Conservation (phyloP, 1,140 invertebrate genomes). For the Mycetomoellerius zeteki region DNA sequence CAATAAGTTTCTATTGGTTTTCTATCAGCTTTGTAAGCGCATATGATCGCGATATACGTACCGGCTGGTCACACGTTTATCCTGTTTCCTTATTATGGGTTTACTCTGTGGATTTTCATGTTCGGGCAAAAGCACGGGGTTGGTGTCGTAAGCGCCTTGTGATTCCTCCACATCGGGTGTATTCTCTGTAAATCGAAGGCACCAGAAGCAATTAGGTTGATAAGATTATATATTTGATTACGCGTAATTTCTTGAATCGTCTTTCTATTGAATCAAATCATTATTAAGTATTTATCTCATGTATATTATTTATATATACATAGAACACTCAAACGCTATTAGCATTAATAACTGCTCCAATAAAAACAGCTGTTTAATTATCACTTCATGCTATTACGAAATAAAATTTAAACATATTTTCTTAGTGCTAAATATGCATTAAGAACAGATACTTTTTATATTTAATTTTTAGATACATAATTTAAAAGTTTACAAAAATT, state of each 20-base stretch:
- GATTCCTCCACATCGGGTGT: conserved; percentile 77
- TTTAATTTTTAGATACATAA: neutral
- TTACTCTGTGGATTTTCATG: conserved; percentile 80
- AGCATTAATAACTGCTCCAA: neutral
- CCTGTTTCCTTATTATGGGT: conserved; percentile 80
- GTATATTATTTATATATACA: neutral
- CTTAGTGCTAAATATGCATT: neutral
- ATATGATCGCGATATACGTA: conserved; percentile 56
- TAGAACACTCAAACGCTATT: neutral
- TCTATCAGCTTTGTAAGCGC: neutral
- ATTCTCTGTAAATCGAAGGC: conserved; percentile 74
- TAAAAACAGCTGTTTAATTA: neutral
- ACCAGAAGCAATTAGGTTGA: conserved; percentile 21
- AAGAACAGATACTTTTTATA: neutral
- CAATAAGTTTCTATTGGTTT: conserved; percentile 4
- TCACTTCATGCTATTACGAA: neutral
- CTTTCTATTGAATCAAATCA: neutral
- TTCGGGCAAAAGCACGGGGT: conserved; percentile 75
- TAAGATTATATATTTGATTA: neutral
- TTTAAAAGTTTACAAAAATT: conserved; percentile 1
- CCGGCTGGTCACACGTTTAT: conserved; percentile 80
- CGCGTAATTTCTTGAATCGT: neutral
- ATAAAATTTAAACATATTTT: neutral
- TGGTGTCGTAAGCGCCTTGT: conserved; percentile 78
- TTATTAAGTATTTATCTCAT: neutral